Conservation (phyloP, 2,113 vertebrate genomes). For the Myodes glareolus region DNA sequence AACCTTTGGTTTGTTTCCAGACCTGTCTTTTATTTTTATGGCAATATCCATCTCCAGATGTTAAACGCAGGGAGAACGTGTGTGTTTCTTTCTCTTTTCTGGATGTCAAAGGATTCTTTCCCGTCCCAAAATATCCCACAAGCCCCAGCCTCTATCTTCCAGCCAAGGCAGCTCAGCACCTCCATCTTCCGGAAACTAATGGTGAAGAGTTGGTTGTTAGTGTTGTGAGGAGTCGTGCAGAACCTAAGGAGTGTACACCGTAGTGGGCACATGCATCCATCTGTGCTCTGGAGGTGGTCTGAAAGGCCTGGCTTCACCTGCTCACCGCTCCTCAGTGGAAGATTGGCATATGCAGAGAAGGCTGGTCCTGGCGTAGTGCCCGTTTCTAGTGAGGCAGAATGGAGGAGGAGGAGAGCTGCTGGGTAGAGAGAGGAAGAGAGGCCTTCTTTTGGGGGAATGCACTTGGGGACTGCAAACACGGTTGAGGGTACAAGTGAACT, state of each 20-base stretch:
- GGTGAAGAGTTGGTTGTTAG: slow-evolving; percentile 78
- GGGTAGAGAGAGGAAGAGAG: slow-evolving; percentile 57
- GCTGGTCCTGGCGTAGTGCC: background rate
- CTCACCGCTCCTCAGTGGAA: background rate
- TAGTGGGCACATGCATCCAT: slow-evolving; percentile 79
- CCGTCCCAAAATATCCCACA: slow-evolving; percentile 57
- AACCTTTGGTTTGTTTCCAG: slow-evolving; percentile 52
- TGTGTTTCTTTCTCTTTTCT: slow-evolving; percentile 68
- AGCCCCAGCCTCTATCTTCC: slow-evolving; percentile 61
- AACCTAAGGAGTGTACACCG: slow-evolving; percentile 78
- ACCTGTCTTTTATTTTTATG: slow-evolving; percentile 43
- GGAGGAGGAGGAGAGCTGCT: slow-evolving; percentile 53
- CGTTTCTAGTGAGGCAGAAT: slow-evolving; percentile 26
- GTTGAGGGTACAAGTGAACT: background rate
- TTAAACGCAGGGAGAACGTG: background rate
- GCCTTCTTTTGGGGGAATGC: slow-evolving; percentile 54
- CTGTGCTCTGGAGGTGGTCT: slow-evolving; percentile 47
- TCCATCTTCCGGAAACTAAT: slow-evolving; percentile 67
- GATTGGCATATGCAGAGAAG: slow-evolving; percentile 17
- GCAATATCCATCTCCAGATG: slow-evolving; percentile 63
- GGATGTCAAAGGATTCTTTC: slow-evolving; percentile 61
- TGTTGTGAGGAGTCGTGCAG: slow-evolving; percentile 73
- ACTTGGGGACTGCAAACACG: background rate
- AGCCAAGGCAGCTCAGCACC: slow-evolving; percentile 69
- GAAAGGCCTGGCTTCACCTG: slow-evolving; percentile 66